phyloP scores from a whole-genome alignment of 1,140 invertebrate genomes.

The Homalodisca vitripennis region DNA sequence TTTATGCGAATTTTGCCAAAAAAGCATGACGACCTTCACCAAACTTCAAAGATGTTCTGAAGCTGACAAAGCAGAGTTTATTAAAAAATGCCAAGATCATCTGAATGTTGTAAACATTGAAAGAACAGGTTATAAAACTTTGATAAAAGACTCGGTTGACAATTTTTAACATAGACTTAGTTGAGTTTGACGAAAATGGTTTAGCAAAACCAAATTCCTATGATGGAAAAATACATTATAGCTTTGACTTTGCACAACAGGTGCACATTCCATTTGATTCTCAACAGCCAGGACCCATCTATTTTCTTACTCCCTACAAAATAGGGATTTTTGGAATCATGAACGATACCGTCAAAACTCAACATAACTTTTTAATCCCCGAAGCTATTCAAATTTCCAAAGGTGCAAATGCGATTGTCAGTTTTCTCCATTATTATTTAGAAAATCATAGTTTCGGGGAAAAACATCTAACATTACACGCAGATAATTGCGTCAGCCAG shows the following conservation, averaged over 20 bases:
- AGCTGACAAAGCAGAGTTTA: constrained; percentile 19
- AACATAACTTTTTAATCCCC: constrained; percentile 35
- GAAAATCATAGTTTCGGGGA: constrained; percentile 30
- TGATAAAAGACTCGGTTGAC: constrained; percentile 11
- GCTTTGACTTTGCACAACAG: constrained; percentile 34
- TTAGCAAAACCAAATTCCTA: background rate
- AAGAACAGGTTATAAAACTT: constrained; percentile 20
- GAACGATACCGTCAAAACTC: constrained; percentile 30
- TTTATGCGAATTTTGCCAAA: constrained; percentile 27
- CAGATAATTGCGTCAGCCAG: constrained; percentile 33
- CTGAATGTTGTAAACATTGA: constrained; percentile 20
- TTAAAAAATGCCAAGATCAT: constrained; percentile 19
- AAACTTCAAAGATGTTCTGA: constrained; percentile 2
- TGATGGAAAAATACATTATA: constrained; percentile 30
- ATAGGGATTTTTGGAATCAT: constrained; percentile 35
- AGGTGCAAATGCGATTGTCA: constrained; percentile 35
- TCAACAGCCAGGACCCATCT: constrained; percentile 32
- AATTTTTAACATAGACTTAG: constrained; percentile 9
- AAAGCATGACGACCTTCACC: constrained; percentile 18
- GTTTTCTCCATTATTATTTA: constrained; percentile 34
- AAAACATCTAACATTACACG: constrained; percentile 23
- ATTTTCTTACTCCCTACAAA: constrained; percentile 36
- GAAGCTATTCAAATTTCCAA: constrained; percentile 25
- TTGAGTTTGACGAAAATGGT: background rate
- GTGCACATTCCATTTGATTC: constrained; percentile 32